These are phyloP conservation scores for Leucoraja ocellata DNA, from an alignment of 2,797 vertebrate species.

Conservation along the genomic window DNA sequence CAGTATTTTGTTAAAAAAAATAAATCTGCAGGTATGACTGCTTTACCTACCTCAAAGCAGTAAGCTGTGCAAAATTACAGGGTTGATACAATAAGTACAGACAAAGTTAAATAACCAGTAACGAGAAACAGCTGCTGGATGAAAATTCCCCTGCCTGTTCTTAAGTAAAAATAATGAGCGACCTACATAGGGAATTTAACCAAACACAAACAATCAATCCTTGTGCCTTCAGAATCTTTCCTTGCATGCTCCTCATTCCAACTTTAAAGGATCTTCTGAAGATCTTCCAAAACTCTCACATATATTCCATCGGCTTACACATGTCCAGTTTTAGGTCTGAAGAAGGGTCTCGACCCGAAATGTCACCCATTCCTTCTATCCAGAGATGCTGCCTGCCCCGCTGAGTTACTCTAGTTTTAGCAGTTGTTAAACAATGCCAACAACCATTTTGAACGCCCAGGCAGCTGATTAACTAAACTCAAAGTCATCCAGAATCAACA, in stretches of 20 bases:
- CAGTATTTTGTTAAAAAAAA: background rate
- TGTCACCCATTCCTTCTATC: too few species aligned
- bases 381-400: too few species aligned
- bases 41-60: constrained; percentile 21
- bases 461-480: background rate
- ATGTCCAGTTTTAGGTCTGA: background rate
- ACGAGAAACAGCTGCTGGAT: background rate
- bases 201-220: background rate
- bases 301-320: background rate
- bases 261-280: background rate
- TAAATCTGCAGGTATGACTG: background rate
- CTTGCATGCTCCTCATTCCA: background rate
- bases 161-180: background rate
- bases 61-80: constrained; percentile 27
- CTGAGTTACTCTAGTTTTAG: background rate
- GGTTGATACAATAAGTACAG: background rate
- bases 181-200: background rate
- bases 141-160: background rate
- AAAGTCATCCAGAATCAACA: background rate
- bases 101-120: constrained; percentile 20
- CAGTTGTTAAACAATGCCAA: background rate
- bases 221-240: background rate
- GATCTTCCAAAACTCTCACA: background rate
- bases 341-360: too few species aligned
- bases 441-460: background rate